Conservation (phyloP, 2,888 invertebrate species). For the Toxonevra muliebris region DNA sequence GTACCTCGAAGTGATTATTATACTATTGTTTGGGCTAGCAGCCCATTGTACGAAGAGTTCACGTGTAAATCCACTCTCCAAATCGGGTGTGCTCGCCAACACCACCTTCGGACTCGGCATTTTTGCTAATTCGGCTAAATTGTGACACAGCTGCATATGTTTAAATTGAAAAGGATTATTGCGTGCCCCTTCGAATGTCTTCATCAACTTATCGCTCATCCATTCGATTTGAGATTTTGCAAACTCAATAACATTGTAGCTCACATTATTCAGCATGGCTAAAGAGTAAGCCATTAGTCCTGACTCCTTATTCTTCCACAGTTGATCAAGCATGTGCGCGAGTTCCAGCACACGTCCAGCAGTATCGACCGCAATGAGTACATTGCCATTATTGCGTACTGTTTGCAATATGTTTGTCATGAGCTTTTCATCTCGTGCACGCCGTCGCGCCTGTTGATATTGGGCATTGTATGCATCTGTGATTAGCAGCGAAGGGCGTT, state of each 20-base stretch:
- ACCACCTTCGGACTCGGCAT: slow-evolving; percentile 95
- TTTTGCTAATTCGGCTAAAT: slow-evolving; percentile 83
- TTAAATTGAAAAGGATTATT: slow-evolving; percentile 96
- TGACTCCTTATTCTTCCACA: slow-evolving; percentile 95
- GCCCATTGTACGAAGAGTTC: slow-evolving; percentile 97
- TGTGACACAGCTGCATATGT: slow-evolving; percentile 93
- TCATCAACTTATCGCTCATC: slow-evolving; percentile 99
- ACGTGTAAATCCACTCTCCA: slow-evolving; percentile 94
- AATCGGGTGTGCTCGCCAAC: slow-evolving; percentile 91
- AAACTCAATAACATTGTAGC: slow-evolving; percentile 98
- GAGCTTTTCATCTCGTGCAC: slow-evolving; percentile 93
- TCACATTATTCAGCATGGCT: slow-evolving; percentile 93
- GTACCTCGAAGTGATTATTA: slow-evolving; percentile 88
- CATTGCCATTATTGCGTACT: slow-evolving; percentile 92
- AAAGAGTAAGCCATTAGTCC: slow-evolving; percentile 94
- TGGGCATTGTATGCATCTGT: slow-evolving; percentile 96
- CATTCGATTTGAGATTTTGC: slow-evolving; percentile 99
- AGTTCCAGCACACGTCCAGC: slow-evolving; percentile 96
- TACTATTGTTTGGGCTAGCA: slow-evolving; percentile 88
- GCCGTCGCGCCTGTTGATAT: slow-evolving; percentile 89
- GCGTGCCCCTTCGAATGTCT: slow-evolving; percentile 88
- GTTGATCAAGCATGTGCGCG: slow-evolving; percentile 94
- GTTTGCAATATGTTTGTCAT: slow-evolving; percentile 97
- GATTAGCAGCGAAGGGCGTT: slow-evolving; percentile 91
- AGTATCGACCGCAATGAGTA: slow-evolving; percentile 94